Conservation (phyloP, 2,888 invertebrate genomes). For the Odiellus spinosus region DNA sequence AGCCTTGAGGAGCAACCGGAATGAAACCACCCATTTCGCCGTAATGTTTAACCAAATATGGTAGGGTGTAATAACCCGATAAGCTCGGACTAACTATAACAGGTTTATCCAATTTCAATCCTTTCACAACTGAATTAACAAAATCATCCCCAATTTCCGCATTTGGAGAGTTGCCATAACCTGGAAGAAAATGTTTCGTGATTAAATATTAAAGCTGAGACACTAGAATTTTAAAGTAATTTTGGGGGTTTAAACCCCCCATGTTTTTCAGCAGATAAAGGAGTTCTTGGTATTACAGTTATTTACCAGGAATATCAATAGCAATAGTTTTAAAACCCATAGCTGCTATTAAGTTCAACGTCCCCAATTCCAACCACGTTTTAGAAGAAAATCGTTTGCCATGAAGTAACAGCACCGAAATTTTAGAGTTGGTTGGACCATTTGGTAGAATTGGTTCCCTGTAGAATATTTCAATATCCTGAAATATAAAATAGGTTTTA, state of each 20-base stretch:
- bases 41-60: conserved; percentile 29
- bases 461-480: conserved; percentile 12
- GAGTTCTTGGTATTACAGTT: too few relatives aligned
- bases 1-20: conserved; percentile 32
- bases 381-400: conserved; percentile 33
- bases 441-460: conserved; percentile 9
- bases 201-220: background rate
- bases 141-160: conserved; percentile 22
- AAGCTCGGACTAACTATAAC: conserved; percentile 36
- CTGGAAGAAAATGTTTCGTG: conserved; percentile 17
- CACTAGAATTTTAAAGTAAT: background rate
- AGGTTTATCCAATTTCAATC: conserved; percentile 24
- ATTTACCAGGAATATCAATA: conserved; percentile 31
- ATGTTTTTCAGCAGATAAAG: too few relatives aligned
- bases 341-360: conserved; percentile 30
- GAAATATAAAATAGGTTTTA: too few relatives aligned
- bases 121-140: conserved; percentile 24
- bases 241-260: too few relatives aligned
- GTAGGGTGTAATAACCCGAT: conserved; percentile 34
- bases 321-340: conserved; percentile 32
- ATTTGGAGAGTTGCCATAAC: conserved; percentile 24
- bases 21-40: conserved; percentile 29
- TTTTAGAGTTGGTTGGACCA: background rate
- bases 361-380: conserved; percentile 33
- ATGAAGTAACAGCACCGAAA: conserved; percentile 32